Evolutionary conservation across 2,888 invertebrate species (phyloP).

Genomic region (Schrankia costaestrigalis): DNA sequence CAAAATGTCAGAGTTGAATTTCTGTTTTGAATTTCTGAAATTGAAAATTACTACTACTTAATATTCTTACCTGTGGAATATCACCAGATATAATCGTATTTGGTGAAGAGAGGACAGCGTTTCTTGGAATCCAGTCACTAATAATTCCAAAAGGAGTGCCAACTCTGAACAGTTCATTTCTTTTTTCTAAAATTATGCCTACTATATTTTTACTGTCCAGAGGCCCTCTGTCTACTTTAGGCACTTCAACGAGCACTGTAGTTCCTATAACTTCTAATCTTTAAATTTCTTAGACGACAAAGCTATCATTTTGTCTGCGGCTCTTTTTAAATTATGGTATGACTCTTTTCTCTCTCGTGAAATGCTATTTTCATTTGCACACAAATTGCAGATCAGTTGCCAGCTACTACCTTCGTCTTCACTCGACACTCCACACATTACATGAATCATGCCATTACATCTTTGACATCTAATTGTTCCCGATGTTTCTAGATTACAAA

Average conservation of each 20-base stretch:
- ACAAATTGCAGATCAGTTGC: neutral
- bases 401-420: neutral
- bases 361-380: neutral
- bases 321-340: slow-evolving; percentile 7
- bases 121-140: no score
- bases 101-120: no score
- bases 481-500: no score
- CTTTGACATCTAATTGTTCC: no score
- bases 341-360: neutral
- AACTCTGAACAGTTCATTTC: no score
- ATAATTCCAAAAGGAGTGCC: no score
- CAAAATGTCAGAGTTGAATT: no score
- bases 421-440: neutral
- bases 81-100: no score
- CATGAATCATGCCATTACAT: neutral
- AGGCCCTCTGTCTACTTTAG: slow-evolving; percentile 11
- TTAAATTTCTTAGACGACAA: slow-evolving; percentile 7
- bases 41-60: no score
- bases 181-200: slow-evolving; percentile 9
- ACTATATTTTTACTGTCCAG: slow-evolving; percentile 11
- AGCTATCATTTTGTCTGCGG: slow-evolving; percentile 9
- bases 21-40: no score
- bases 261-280: slow-evolving; percentile 7
- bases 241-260: slow-evolving; percentile 10
- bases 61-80: no score